Evolutionary conservation across 2,797 vertebrate genomes (phyloP).

Genomic region (Euphonia xanthogaster): DNA sequence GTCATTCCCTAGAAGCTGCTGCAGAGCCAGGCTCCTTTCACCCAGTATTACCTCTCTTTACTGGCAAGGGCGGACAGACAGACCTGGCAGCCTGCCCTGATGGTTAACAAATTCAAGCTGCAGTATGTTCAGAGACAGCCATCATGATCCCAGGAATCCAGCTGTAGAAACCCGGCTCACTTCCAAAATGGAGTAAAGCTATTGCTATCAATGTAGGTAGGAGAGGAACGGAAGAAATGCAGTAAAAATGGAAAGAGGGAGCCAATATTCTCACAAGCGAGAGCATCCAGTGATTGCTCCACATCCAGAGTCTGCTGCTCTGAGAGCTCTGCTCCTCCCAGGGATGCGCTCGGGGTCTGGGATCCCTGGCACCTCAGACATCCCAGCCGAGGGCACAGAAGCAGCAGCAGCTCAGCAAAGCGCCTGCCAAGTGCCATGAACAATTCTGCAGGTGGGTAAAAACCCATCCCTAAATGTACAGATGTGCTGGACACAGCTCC

Average conservation of each 20-base stretch:
- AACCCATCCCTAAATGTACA: neutral
- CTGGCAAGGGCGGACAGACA: neutral
- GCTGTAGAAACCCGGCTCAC: neutral
- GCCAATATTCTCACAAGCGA: neutral
- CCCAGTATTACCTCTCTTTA: constrained; percentile 34
- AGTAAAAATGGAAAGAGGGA: neutral
- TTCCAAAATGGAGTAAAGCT: constrained; percentile 21
- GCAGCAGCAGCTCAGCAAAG: neutral
- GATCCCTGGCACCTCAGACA: neutral
- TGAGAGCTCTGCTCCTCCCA: neutral
- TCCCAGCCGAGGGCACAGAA: neutral
- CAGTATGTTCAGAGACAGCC: constrained; percentile 9
- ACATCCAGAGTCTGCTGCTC: neutral
- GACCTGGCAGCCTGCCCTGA: constrained; percentile 12
- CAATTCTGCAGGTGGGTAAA: neutral
- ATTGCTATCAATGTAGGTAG: neutral
- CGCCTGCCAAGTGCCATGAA: neutral
- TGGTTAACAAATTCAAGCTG: constrained; percentile 47
- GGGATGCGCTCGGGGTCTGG: neutral
- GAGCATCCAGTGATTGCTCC: neutral
- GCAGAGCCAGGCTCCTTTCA: constrained; percentile 5
- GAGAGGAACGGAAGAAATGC: neutral
- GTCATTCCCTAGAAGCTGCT: neutral
- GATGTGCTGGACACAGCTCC: neutral
- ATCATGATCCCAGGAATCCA: constrained; percentile 1